These are phyloP conservation scores for Spongilla lacustris DNA, from an alignment of 37 sponge, comb jelly and placozoan genomes.

Conservation along the genomic window DNA sequence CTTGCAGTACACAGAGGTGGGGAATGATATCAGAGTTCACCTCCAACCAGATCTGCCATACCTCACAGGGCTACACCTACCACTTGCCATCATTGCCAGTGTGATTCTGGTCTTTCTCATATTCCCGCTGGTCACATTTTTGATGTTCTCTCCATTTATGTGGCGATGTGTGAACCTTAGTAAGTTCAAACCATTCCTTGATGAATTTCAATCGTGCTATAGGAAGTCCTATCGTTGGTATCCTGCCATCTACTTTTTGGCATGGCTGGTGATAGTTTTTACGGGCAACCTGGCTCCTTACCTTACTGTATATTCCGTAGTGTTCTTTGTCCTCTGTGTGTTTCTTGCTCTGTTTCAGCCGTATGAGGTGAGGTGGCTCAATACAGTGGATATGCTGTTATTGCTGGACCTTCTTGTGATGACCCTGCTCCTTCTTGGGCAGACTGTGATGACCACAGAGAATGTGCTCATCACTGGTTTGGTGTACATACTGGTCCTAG, in stretches of 20 bases:
- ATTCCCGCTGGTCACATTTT: background rate
- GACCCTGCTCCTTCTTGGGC: background rate
- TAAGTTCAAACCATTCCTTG: background rate
- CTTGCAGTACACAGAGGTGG: background rate
- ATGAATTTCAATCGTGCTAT: conserved; percentile 7
- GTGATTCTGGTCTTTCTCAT: background rate
- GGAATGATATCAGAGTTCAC: background rate
- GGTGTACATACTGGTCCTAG: background rate
- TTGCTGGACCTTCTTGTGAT: background rate
- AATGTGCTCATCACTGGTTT: background rate
- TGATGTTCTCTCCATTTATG: conserved; percentile 1
- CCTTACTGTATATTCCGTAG: background rate
- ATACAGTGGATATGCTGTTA: background rate
- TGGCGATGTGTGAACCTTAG: background rate
- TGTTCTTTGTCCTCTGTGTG: background rate
- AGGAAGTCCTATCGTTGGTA: conserved; percentile 1
- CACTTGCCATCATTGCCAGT: background rate
- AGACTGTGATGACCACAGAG: background rate
- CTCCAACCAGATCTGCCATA: background rate
- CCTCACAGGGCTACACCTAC: conserved; percentile 1
- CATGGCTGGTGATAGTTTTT: background rate
- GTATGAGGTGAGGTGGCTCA: background rate
- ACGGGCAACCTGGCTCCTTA: background rate
- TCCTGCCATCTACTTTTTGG: background rate
- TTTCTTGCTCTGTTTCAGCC: background rate